Base-by-base conservation (phyloP, 2,888 invertebrate genomes). In the Lepetodrilus schrolli region DNA sequence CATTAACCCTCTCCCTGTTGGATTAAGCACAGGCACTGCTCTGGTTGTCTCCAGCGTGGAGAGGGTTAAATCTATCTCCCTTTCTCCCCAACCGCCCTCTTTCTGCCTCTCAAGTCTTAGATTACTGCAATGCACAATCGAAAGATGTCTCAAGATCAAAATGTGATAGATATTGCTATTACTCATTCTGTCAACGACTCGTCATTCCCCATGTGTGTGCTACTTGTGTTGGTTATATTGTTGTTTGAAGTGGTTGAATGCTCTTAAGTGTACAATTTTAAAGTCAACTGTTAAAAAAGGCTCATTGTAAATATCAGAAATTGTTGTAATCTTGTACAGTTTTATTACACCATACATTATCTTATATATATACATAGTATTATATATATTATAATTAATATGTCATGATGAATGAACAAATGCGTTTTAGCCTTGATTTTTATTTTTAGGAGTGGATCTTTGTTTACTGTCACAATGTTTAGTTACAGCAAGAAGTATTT, bases 171-270 rank as follows among this genome's bases (percentile, higher is more conserved):
- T 8, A 43, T 17, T 43, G 17, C 7, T 17, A 13, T 43, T 17
- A 17, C 30, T 58, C 58, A 43, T 34, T 58, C 30, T 30, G 26
- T 23, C 34, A 17, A 58, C 34, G 17, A 58, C 58, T 34, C 30
- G 17, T 58, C 58, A 58, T 58, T 58, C 34, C 58, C 58, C 23
- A n/a, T n/a, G 30, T 58, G 58, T 58, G 58, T 58, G 58, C 58
- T 58, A 34, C 58, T 58, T 23, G 58, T 58, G 30, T 51, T 51
- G 43, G 34, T 51, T 51, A n/a, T n/a, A 51, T 58, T 58, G 58
- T 58, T 58, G 58, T 58, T 58, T 58, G 26, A 30, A 58, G 58
- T 58, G 58, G 58, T 58, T 58, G 58, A 58, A 58, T 58, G 58
- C 58, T 58, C 58, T 58, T n/a, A n/a, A n/a, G 43, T 37, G 26